Evolutionary conservation across 2,797 vertebrate genomes (phyloP).

Genomic region (Typhlichthys subterraneus): DNA sequence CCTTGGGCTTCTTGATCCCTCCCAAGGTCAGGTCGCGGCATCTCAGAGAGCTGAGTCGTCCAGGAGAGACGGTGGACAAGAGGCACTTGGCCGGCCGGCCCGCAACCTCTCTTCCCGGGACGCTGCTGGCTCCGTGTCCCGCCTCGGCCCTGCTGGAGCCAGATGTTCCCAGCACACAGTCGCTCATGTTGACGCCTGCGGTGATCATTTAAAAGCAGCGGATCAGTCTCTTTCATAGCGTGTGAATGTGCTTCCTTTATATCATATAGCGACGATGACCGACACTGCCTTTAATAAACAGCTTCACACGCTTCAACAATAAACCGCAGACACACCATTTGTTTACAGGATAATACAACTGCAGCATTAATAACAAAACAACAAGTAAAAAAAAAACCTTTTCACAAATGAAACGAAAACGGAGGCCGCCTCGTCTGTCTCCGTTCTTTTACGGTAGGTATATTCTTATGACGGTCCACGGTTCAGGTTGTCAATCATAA

Average conservation of each 20-base stretch:
- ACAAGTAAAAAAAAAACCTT: too few species aligned
- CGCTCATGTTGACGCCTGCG: conserved; percentile 52
- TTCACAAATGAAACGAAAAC: too few species aligned
- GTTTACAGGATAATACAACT: background rate
- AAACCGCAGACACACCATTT: background rate
- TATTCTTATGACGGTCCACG: too few species aligned
- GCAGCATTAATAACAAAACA: too few species aligned
- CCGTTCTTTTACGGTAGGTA: too few species aligned
- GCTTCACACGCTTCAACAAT: background rate
- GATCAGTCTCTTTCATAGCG: too few species aligned
- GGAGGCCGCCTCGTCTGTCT: too few species aligned
- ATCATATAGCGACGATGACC: too few species aligned
- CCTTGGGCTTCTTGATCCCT: conserved; percentile 73
- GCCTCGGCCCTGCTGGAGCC: conserved; percentile 17
- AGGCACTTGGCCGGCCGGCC: conserved; percentile 43
- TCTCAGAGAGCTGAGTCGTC: conserved; percentile 74
- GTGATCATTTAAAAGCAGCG: too few species aligned
- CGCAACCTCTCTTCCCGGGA: conserved; percentile 46
- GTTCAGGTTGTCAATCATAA: too few species aligned
- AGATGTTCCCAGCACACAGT: conserved; percentile 40
- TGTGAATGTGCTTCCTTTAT: too few species aligned
- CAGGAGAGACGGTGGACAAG: conserved; percentile 53
- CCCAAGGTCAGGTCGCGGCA: conserved; percentile 80
- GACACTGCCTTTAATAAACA: too few species aligned
- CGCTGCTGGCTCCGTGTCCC: conserved; percentile 22